Base-by-base conservation (phyloP, 2,113 vertebrate species). In the Stegastes partitus region DNA sequence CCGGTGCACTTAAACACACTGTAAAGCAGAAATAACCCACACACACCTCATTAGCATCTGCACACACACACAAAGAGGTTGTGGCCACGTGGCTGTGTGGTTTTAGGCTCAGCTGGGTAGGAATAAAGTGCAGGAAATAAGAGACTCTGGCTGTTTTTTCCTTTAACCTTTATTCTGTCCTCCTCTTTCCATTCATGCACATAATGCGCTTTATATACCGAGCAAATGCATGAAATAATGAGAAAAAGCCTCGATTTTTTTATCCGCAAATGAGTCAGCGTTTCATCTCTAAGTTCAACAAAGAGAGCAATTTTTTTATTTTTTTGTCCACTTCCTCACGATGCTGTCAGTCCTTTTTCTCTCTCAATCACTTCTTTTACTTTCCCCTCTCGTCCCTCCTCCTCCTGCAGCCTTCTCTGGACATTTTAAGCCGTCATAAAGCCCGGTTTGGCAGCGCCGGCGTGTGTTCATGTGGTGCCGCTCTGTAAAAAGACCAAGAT, bases 401-500 rank as follows among this genome's bases (percentile, higher is more conserved):
- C 22, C 68, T 37, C 50, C 63, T 42, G 49, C 66, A 47, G 31
- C 68, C 65, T 74, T 63, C 62, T 68, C 71, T 79, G 83, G 77
- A 86, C 85, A 69, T 82, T 77, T 73, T 83, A 85, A 88, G 86
- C 86, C 77, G 79, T 72, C 69, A 77, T 87, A 80, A 90, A 87
- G 68, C 82, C 77, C 47, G 67, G 65, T 86, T 85, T 86, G 90
- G 88, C 88, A 83, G 83, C 81, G n/a, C 59, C 11, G 72, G 76
- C 80, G 85, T 90, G 90, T 89, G 87, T 87, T 87, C 84, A 84
- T 86, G 84, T 87, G 84, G 77, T 83, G 78, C 69, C 19, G 59
- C 82, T 82, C 80, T 82, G 69, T 68, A 82, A 84, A 85, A 85
- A 89, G 75, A 91, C 78, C 68, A 77, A 79, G 89, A 90, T 82